Conservation (phyloP, 2,888 invertebrate species). For the Hydriomena furcata region DNA sequence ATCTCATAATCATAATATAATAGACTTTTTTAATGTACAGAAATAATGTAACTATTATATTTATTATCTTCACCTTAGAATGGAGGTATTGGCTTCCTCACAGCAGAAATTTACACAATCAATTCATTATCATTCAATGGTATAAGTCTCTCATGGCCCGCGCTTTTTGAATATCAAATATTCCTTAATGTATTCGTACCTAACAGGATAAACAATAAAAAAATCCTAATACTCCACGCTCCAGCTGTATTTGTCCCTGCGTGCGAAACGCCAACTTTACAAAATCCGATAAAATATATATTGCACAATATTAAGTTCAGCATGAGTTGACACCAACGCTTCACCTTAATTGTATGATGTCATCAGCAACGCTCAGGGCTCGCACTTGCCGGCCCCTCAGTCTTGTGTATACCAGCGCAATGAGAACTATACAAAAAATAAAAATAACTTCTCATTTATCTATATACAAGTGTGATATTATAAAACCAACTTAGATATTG, state of each 20-base stretch:
- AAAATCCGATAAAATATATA: conserved; percentile 4
- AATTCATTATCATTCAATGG: too few species aligned
- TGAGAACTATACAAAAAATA: conserved; percentile 65
- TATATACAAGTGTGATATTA: conserved; percentile 64
- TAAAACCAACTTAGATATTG: conserved; percentile 61
- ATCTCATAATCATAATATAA: too few species aligned
- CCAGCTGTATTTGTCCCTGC: background rate
- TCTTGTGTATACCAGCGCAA: conserved; percentile 64
- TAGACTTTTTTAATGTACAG: too few species aligned
- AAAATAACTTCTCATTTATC: conserved; percentile 47
- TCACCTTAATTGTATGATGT: conserved; percentile 65
- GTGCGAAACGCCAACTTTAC: background rate
- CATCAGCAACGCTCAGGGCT: conserved; percentile 41
- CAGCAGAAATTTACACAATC: too few species aligned
- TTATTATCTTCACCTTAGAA: too few species aligned
- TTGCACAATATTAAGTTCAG: conserved; percentile 42
- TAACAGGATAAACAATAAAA: background rate
- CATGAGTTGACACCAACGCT: conserved; percentile 14
- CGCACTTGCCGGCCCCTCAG: conserved; percentile 40
- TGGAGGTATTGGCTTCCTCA: too few species aligned
- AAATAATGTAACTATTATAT: too few species aligned
- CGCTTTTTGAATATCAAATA: too few species aligned
- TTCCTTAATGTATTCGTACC: background rate
- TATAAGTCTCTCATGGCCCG: too few species aligned
- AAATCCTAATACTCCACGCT: background rate